Evolutionary conservation across 2,113 vertebrate species (phyloP).

Genomic region (Ctenodactylus gundi): DNA sequence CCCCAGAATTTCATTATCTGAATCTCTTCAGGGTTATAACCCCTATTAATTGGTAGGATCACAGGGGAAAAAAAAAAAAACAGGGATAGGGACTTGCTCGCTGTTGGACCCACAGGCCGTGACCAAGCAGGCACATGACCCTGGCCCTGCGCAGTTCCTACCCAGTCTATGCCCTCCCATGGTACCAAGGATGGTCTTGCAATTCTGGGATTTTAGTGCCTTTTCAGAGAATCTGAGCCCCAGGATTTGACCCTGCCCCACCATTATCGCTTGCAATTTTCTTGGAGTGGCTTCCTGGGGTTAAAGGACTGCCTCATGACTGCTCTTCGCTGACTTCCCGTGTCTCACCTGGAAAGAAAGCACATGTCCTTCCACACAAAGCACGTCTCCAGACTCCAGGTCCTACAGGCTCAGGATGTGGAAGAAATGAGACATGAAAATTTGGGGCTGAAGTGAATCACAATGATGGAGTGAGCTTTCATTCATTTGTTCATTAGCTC

Average conservation of each 20-base stretch:
- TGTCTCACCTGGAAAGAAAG: neutral
- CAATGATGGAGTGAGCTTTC: neutral
- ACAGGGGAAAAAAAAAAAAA: neutral
- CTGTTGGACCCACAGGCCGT: neutral
- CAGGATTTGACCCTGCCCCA: too few species aligned
- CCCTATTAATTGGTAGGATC: neutral
- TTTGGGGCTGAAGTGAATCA: neutral
- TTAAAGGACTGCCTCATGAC: neutral
- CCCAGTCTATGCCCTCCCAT: accelerated
- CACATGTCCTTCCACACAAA: accelerated
- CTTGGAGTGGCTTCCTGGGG: neutral
- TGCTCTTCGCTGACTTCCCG: too few species aligned
- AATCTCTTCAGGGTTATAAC: neutral
- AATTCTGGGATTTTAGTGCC: neutral
- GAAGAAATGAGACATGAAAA: neutral
- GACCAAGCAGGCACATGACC: neutral
- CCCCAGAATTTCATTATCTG: accelerated
- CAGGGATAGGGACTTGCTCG: too few species aligned
- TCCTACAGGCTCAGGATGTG: neutral
- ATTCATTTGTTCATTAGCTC: neutral
- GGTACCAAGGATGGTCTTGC: neutral
- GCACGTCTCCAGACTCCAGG: neutral
- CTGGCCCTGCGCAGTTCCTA: neutral
- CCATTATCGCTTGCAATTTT: neutral
- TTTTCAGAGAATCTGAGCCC: neutral